Evolutionary conservation across 2,113 vertebrate species (phyloP).

Genomic region (Sus scrofa): T2T-Sscrofa CM000819.6:97228001-97228500

Average conservation of each 20-base stretch:
- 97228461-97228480: not conserved
- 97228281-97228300: not conserved
- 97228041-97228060: not conserved
- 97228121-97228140: not conserved
- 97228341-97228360: not conserved
- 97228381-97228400: not conserved
- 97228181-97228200: not conserved
- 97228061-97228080: not conserved
- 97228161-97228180: not conserved
- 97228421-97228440: not conserved
- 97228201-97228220: not conserved
- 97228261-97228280: not conserved
- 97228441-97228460: not conserved
- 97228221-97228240: not conserved
- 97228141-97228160: not conserved
- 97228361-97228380: not conserved
- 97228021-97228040: not conserved
- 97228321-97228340: not conserved
- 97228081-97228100: not conserved
- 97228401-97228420: not conserved
- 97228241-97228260: not conserved
- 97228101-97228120: not conserved
- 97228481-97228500: not conserved
- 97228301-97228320: not conserved
- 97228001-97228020: not conserved